Percentiles rank a stretch among this genome's conserved stretches.
phyloP scores from a whole-genome alignment of 2,888 invertebrate genomes.

The Morinoia aosen region DNA sequence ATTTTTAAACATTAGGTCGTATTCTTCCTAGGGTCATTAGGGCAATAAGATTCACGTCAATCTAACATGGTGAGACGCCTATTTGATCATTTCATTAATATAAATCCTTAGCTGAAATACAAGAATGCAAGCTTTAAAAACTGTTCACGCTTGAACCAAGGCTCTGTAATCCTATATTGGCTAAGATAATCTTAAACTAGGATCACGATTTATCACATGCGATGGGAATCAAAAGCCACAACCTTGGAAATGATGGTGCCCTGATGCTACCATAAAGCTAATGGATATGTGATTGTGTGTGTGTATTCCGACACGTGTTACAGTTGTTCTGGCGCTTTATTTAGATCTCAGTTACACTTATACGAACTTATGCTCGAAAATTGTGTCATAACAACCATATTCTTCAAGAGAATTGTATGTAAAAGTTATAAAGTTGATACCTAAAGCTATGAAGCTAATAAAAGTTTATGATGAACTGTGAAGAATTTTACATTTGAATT shows the following conservation, averaged over 20 bases:
- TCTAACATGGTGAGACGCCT: too few relatives aligned
- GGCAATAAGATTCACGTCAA: too few relatives aligned
- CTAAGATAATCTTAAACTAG: background rate
- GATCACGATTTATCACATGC: background rate
- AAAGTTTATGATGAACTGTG: too few relatives aligned
- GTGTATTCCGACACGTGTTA: background rate
- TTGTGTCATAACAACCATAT: too few relatives aligned
- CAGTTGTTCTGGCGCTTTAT: background rate
- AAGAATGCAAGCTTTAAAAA: background rate
- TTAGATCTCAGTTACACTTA: background rate
- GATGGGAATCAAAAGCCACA: background rate
- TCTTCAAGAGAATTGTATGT: too few relatives aligned
- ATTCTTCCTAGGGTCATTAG: too few relatives aligned
- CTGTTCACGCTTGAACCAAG: background rate
- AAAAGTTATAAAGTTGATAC: too few relatives aligned
- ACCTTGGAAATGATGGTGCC: background rate
- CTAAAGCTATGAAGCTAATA: too few relatives aligned
- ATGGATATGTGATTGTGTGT: background rate
- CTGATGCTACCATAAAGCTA: background rate
- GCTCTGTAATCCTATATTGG: background rate
- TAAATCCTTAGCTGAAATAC: background rate
- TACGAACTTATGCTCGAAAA: background rate
- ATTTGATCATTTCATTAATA: too few relatives aligned
- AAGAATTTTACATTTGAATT: background rate
- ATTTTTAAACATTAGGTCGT: too few relatives aligned